These are phyloP conservation scores for Oxyura jamaicensis DNA, from an alignment of 2,113 vertebrate genomes.

Conservation along the genomic window DNA sequence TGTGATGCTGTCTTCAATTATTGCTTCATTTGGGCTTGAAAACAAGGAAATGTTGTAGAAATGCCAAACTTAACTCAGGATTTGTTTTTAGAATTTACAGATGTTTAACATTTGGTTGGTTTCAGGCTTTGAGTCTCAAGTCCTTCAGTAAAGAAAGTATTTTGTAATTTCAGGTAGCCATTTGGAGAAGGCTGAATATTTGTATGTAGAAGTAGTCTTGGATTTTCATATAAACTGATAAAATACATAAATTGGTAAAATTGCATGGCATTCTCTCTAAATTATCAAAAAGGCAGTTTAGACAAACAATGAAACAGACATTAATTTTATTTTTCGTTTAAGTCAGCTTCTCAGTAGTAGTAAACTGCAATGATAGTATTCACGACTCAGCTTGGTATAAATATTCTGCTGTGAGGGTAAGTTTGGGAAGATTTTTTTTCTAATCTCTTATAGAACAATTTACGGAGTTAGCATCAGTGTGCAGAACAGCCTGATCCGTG, in stretches of 20 bases:
- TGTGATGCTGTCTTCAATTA: fast-evolving
- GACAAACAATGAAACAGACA: neutral
- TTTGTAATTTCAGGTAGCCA: neutral
- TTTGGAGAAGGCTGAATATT: neutral
- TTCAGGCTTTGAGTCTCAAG: constrained; percentile 32
- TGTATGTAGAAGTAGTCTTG: neutral
- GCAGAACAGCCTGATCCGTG: neutral
- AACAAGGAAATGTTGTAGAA: neutral
- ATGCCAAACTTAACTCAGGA: neutral
- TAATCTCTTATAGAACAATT: neutral
- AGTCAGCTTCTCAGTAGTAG: neutral
- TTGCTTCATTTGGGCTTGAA: neutral
- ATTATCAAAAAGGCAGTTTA: neutral
- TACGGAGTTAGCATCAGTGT: neutral
- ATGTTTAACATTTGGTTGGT: constrained; percentile 39
- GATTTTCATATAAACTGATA: neutral
- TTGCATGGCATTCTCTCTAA: fast-evolving
- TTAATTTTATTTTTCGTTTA: neutral
- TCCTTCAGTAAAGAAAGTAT: constrained; percentile 1
- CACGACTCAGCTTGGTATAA: neutral
- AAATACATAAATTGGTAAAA: neutral
- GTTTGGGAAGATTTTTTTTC: neutral
- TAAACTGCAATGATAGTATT: neutral
- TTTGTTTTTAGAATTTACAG: constrained; percentile 7
- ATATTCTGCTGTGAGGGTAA: neutral